A percentile compares a stretch with the other conserved stretches of the same genome.
Conservation (phyloP, 2,888 invertebrate genomes). For the Chalcosyrphus nemorum region DNA sequence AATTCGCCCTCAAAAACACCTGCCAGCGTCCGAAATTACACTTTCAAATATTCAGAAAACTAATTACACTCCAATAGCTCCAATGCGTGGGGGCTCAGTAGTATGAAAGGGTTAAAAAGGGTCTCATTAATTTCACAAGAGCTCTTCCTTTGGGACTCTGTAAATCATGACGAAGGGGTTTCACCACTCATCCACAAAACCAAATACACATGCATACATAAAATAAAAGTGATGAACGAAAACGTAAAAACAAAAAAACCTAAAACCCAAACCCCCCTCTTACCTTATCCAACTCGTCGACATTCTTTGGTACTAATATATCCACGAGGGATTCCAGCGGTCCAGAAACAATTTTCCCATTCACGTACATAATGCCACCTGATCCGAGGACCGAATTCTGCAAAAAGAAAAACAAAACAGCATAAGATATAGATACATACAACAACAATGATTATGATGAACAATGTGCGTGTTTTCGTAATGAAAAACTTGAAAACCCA, state of each 20-base stretch:
- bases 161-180: slow-evolving; percentile 44
- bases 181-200: background rate
- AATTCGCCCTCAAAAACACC: slow-evolving; percentile 50
- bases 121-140: slow-evolving; percentile 62
- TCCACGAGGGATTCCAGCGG: slow-evolving; percentile 81
- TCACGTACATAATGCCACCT: slow-evolving; percentile 81
- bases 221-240: slow-evolving; percentile 11
- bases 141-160: slow-evolving; percentile 52
- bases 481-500: slow-evolving; percentile 60
- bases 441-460: slow-evolving; percentile 19
- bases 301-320: slow-evolving; percentile 79
- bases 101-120: slow-evolving; percentile 47
- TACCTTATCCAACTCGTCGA: slow-evolving; percentile 81
- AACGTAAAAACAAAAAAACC: background rate
- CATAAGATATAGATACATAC: slow-evolving; percentile 14
- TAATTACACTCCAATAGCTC: slow-evolving; percentile 44
- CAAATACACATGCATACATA: no score
- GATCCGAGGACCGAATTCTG: slow-evolving; percentile 81
- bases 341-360: slow-evolving; percentile 81
- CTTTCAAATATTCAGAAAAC: slow-evolving; percentile 50
- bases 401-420: slow-evolving; percentile 48
- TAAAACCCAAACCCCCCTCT: slow-evolving; percentile 67
- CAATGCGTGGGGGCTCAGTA: slow-evolving; percentile 16
- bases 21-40: slow-evolving; percentile 54
- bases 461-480: slow-evolving; percentile 40